Evolutionary conservation across 2,797 vertebrate species (phyloP), one percentile per base, ranked within the genome.

Genomic region (Garrulus glandarius): DNA sequence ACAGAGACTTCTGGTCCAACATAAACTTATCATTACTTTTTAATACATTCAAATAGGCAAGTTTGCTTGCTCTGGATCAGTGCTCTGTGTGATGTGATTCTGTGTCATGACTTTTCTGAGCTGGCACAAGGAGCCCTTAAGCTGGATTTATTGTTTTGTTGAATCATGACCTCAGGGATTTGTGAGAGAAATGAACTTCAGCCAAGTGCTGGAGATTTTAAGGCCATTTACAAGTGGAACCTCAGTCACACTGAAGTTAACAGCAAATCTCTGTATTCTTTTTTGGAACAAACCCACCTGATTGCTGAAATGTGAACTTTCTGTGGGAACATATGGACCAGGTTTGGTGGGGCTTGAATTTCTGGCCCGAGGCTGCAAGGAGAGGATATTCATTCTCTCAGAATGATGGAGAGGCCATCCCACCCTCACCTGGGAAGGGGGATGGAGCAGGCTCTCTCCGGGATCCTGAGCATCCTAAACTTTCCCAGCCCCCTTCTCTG

Each of bases 121-220:
- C 69, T 1, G 5, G 71, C 69, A 90, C 70, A 71, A 88, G 87
- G 53, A 94, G 69, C 65, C 61, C 76, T 94, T 93, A 92, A 97
- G 79, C 92, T 93, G 94, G 87, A 95, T 96, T 95, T 95, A 83
- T 67, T 57, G 76, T 84, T 69, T 57, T 84, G 90, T 88, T 95
- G 90, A 88, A 92, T 95, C 93, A 86, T 59, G 83, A 69, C 83
- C 87, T 82, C 43, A 8, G 89, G 92, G 95, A 86, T 92, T 93
- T 92, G 84, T 17, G 84, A 89, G 79, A 94, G 63, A 79, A 94
- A 89, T 22, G 80, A 92, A 64, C 87, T 86, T 43, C 77, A 93
- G 83, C 55, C 84, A 93, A 92, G 75, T 11, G 52, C 52, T 44
- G 69, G 60, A 64, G 89, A 56, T 75, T 87, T 93, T 65, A 63